Percentiles rank a stretch among this genome's conserved stretches.
phyloP scores from a whole-genome alignment of 1,140 invertebrate genomes.

The Aphelenchoides besseyi region DNA sequence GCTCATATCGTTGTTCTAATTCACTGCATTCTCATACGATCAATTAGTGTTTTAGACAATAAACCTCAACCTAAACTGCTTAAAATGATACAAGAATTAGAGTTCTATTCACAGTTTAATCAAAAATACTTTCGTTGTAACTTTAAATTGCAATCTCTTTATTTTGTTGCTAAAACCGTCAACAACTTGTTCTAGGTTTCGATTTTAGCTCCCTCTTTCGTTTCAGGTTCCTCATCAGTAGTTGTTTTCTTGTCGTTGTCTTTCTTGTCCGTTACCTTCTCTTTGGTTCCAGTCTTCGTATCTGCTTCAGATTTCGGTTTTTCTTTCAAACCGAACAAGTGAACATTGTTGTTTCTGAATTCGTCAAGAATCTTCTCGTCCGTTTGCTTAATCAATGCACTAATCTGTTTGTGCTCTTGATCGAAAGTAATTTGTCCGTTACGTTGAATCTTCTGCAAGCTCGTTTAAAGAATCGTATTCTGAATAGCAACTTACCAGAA shows the following conservation, averaged over 20 bases:
- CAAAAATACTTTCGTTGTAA: not conserved
- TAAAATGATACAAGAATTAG: not conserved
- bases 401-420: not conserved
- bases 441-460: not conserved
- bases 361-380: not conserved
- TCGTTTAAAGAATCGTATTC: not conserved
- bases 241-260: not conserved
- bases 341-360: not conserved
- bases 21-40: too few relatives aligned
- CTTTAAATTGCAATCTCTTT: not conserved
- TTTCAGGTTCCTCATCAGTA: not conserved
- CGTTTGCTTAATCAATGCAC: not conserved
- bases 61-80: not conserved
- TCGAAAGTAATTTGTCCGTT: not conserved
- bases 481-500: not conserved
- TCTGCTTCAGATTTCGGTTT: not conserved
- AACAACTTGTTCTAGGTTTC: not conserved
- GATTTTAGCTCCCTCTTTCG: not conserved
- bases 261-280: not conserved
- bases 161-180: not conserved
- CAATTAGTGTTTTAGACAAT: not conserved
- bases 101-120: not conserved
- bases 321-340: not conserved
- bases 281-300: not conserved
- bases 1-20: too few relatives aligned